Evolutionary conservation across 2,888 invertebrate species (phyloP).

Genomic region (Teinopalpus imperialis): DNA sequence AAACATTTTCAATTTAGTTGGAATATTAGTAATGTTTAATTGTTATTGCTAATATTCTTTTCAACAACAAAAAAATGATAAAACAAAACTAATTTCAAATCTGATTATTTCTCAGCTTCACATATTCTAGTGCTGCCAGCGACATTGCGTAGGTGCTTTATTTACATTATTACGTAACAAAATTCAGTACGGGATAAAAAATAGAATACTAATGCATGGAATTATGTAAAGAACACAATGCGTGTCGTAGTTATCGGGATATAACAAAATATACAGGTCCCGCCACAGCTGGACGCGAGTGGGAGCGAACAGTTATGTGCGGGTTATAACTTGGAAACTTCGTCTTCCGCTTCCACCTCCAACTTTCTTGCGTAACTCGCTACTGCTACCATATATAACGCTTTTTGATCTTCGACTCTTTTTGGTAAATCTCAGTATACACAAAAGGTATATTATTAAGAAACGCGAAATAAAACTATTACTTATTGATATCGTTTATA

Average conservation of each 20-base stretch:
- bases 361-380: slow-evolving; percentile 45
- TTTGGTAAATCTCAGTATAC: neutral
- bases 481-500: too few relatives aligned
- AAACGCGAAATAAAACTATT: too few relatives aligned
- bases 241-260: slow-evolving; percentile 11
- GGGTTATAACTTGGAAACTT: slow-evolving; percentile 56
- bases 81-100: too few relatives aligned
- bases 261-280: slow-evolving; percentile 30
- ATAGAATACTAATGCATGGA: neutral
- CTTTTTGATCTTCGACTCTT: slow-evolving; percentile 22
- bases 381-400: slow-evolving; percentile 24
- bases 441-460: neutral
- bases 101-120: too few relatives aligned
- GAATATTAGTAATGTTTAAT: too few relatives aligned
- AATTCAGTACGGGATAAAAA: too few relatives aligned
- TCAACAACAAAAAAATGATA: too few relatives aligned
- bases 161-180: too few relatives aligned
- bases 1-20: too few relatives aligned
- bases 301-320: slow-evolving; percentile 43
- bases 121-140: too few relatives aligned
- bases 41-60: too few relatives aligned
- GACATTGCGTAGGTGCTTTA: too few relatives aligned
- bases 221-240: neutral
- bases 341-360: slow-evolving; percentile 42
- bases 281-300: slow-evolving; percentile 45